Evolutionary conservation across 1,140 invertebrate species (phyloP).

Genomic region (Eumaeus atala): DNA sequence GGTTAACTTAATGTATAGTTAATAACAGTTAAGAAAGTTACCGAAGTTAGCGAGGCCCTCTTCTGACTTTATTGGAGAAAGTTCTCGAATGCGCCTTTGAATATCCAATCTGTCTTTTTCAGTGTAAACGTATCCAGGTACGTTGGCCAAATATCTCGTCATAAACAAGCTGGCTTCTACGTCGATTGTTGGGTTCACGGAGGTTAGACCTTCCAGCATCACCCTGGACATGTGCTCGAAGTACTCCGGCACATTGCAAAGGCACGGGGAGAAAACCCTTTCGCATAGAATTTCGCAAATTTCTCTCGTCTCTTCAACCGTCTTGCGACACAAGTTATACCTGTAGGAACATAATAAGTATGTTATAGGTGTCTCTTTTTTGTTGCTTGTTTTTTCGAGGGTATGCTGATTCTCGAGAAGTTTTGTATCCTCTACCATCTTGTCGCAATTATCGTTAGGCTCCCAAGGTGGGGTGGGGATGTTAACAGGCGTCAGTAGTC

Average conservation of each 20-base stretch:
- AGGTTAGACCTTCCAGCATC: slow-evolving; percentile 68
- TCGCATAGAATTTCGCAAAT: slow-evolving; percentile 56
- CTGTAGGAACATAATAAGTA: slow-evolving; percentile 44
- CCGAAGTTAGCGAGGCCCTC: slow-evolving; percentile 30
- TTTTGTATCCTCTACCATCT: too few species aligned
- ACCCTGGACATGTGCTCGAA: slow-evolving; percentile 66
- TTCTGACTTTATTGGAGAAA: slow-evolving; percentile 36
- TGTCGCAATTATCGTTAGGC: too few species aligned
- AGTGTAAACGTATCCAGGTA: slow-evolving; percentile 57
- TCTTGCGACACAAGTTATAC: slow-evolving; percentile 75
- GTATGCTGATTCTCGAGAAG: too few species aligned
- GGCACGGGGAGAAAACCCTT: slow-evolving; percentile 53
- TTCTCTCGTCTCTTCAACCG: slow-evolving; percentile 56
- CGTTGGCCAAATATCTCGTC: slow-evolving; percentile 40
- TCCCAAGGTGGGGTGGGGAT: too few species aligned
- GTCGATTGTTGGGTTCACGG: slow-evolving; percentile 50
- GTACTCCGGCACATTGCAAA: slow-evolving; percentile 65
- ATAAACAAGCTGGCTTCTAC: slow-evolving; percentile 45
- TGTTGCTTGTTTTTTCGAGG: too few species aligned
- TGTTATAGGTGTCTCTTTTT: too few species aligned
- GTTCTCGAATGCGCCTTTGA: slow-evolving; percentile 29
- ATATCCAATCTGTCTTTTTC: slow-evolving; percentile 42
- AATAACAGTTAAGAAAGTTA: slow-evolving; percentile 19
- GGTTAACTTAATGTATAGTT: too few species aligned
- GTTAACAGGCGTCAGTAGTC: too few species aligned